phyloP scores from a whole-genome alignment of 2,888 invertebrate species.

The Cephonodes hylas region DNA sequence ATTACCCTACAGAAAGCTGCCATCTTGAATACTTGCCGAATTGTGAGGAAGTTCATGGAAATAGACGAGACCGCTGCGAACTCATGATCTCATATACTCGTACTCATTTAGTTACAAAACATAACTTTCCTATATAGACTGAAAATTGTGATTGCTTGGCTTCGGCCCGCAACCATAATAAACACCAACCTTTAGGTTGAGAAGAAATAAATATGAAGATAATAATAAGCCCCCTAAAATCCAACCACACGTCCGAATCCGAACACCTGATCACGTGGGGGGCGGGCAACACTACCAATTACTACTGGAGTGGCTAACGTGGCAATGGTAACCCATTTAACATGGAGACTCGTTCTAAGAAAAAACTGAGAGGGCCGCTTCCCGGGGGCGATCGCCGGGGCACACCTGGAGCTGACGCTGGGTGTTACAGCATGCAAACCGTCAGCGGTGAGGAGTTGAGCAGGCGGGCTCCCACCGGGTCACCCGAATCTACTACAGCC shows the following conservation, averaged over 20 bases:
- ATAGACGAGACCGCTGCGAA: too few species aligned
- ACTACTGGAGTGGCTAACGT: not conserved
- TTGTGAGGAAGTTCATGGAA: too few species aligned
- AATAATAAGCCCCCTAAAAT: not conserved
- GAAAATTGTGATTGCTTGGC: too few species aligned
- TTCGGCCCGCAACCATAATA: too few species aligned
- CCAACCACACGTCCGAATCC: not conserved
- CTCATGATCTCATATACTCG: too few species aligned
- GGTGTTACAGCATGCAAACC: not conserved
- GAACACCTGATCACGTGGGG: not conserved
- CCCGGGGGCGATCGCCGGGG: slow-evolving; percentile 14
- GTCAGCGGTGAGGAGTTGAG: not conserved
- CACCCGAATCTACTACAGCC: slow-evolving; percentile 4
- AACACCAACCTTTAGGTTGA: too few species aligned
- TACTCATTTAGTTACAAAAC: too few species aligned
- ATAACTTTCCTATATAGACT: too few species aligned
- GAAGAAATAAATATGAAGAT: too few species aligned
- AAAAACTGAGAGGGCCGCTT: slow-evolving; percentile 7
- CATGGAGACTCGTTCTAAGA: not conserved
- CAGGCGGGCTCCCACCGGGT: not conserved
- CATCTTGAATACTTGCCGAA: too few species aligned
- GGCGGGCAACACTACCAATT: not conserved
- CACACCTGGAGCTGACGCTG: slow-evolving; percentile 5
- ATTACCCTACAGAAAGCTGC: too few species aligned
- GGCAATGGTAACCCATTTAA: not conserved